A percentile compares a stretch with the other conserved stretches of the same genome.
Evolutionary conservation across 2,888 invertebrate species (phyloP).

Genomic region (Melanophora roralis): DNA sequence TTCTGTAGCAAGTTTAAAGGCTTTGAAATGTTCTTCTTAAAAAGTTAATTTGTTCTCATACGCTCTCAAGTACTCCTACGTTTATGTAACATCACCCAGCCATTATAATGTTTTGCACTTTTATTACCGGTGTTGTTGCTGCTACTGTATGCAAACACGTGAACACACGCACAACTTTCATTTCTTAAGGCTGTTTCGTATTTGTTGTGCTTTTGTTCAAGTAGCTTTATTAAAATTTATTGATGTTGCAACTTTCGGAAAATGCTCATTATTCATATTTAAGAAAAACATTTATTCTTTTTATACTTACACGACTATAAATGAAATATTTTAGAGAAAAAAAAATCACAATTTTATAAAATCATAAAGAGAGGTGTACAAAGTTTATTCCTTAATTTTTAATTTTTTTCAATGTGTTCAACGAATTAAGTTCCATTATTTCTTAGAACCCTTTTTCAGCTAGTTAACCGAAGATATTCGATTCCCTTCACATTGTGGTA

Average conservation of each 20-base stretch:
- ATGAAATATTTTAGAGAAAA: neutral
- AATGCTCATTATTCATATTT: constrained; percentile 42
- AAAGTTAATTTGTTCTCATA: too few relatives aligned
- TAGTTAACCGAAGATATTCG: too few relatives aligned
- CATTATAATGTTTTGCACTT: neutral
- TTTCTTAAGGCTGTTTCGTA: neutral
- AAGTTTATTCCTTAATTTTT: too few relatives aligned
- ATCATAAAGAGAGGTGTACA: too few relatives aligned
- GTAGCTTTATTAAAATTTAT: constrained; percentile 53
- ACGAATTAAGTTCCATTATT: too few relatives aligned
- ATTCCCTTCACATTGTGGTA: too few relatives aligned
- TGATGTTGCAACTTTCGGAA: constrained; percentile 42
- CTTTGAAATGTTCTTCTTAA: too few relatives aligned
- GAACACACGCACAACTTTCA: neutral
- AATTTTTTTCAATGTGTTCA: too few relatives aligned
- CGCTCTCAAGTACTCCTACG: too few relatives aligned
- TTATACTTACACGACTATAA: neutral
- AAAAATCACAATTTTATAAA: too few relatives aligned
- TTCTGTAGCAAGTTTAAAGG: too few relatives aligned
- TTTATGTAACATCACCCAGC: neutral
- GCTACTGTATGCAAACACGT: neutral
- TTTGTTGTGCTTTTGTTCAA: neutral
- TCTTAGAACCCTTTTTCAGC: too few relatives aligned
- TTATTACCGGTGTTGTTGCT: neutral
- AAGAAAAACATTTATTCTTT: neutral